A percentile compares a stretch with the other conserved stretches of the same genome.
Evolutionary conservation across 1,140 invertebrate species (phyloP).

Genomic region (Nebria ingens): DNA sequence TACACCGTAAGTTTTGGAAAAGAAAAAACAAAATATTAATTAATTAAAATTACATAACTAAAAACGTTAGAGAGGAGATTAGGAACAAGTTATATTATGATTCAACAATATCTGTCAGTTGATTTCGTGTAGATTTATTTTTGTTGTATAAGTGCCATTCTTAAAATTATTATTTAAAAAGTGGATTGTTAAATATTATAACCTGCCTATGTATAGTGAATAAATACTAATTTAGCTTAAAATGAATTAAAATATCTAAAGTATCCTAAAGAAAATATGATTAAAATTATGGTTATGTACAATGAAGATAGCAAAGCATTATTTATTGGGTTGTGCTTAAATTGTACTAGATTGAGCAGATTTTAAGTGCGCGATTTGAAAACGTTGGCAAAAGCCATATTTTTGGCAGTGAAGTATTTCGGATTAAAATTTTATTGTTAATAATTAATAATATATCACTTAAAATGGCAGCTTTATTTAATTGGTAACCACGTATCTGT

Average conservation of each 20-base stretch:
- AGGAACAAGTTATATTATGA: not conserved
- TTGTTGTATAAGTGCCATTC: conserved; percentile 7
- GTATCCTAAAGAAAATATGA: too few relatives aligned
- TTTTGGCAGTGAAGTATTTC: conserved; percentile 1
- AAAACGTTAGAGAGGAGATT: not conserved
- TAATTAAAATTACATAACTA: too few relatives aligned
- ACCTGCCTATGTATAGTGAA: conserved; percentile 2
- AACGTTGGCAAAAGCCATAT: conserved; percentile 1
- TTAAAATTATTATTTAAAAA: conserved; percentile 1
- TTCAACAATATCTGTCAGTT: not conserved
- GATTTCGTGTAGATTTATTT: conserved; percentile 4
- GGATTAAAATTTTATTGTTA: not conserved
- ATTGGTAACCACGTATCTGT: conserved; percentile 30
- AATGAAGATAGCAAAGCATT: not conserved
- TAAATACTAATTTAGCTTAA: conserved; percentile 8
- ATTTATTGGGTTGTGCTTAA: not conserved
- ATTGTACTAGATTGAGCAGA: not conserved
- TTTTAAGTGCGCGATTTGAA: too few relatives aligned
- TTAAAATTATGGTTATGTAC: too few relatives aligned
- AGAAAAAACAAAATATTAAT: not conserved
- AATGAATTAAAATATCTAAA: not conserved
- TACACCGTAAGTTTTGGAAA: not conserved
- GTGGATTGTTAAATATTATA: conserved; percentile 9
- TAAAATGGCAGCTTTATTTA: conserved; percentile 6
- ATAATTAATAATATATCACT: not conserved